Percentiles rank a stretch among this genome's conserved stretches.
Evolutionary conservation across 23 tunicate genomes (phyloP).

Genomic region (Halocynthia aurantium): DNA sequence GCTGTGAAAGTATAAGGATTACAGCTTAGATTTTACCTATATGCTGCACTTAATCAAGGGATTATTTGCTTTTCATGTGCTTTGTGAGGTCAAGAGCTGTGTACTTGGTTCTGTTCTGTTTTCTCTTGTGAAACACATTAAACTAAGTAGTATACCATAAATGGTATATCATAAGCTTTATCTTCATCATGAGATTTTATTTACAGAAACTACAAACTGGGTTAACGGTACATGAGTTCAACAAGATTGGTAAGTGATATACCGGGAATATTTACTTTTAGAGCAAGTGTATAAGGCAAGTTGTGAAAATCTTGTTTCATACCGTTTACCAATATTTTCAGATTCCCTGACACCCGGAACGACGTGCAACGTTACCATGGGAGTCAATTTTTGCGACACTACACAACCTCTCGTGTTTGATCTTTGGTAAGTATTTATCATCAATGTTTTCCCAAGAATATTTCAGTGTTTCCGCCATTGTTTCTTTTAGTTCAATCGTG

Average conservation of each 20-base stretch:
- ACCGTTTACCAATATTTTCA: neutral
- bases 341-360: constrained; percentile 53
- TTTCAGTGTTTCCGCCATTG: no score
- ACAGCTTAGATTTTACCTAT: no score
- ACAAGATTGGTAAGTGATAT: constrained; percentile 45
- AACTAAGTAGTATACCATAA: no score
- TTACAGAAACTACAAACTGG: constrained; percentile 76
- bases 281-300: neutral
- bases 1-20: no score
- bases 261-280: neutral
- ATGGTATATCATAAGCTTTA: no score
- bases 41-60: no score
- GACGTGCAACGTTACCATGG: constrained; percentile 31
- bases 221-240: constrained; percentile 60
- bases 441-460: neutral
- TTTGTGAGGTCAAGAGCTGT: no score
- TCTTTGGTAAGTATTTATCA: constrained; percentile 52
- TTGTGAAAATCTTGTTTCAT: neutral
- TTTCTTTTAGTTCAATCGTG: constrained; percentile 41
- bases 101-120: no score
- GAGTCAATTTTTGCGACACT: constrained; percentile 88
- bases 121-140: no score
- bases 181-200: neutral
- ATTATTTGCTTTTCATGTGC: no score
- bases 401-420: constrained; percentile 76